Conservation (phyloP, 2,113 vertebrate genomes). For the Notiomystis cincta region DNA sequence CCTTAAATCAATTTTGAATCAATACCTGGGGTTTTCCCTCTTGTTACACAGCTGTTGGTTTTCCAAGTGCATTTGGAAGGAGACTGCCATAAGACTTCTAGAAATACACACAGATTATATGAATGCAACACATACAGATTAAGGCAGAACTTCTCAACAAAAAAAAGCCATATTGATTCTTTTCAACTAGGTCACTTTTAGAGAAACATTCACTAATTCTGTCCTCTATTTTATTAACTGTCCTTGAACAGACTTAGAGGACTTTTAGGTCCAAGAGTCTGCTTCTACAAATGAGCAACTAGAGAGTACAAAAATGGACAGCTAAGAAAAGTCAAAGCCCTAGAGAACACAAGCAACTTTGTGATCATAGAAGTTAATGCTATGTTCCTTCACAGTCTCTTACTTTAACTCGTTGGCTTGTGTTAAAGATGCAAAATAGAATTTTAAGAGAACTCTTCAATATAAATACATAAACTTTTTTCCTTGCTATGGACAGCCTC, state of each 20-base stretch:
- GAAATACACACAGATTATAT: neutral
- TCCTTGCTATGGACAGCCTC: neutral
- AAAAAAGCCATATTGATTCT: neutral
- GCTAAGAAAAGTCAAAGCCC: neutral
- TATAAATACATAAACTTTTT: neutral
- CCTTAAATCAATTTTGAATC: neutral
- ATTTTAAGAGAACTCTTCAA: neutral
- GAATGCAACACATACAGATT: neutral
- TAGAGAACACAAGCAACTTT: neutral
- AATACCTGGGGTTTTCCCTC: neutral
- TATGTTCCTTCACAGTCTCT: neutral
- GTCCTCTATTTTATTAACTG: neutral
- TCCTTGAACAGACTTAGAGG: neutral
- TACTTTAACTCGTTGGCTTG: neutral
- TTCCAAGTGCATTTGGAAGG: neutral
- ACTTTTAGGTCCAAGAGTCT: neutral
- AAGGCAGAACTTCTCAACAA: neutral
- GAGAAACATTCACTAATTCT: neutral
- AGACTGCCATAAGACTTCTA: neutral
- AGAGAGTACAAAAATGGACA: neutral
- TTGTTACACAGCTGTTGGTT: neutral
- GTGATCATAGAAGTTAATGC: neutral
- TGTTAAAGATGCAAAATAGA: neutral
- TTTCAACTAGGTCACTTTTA: neutral
- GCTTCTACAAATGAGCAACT: neutral